Conservation (phyloP, 1,140 invertebrate genomes). For the Holcopasites calliopsidis region DNA sequence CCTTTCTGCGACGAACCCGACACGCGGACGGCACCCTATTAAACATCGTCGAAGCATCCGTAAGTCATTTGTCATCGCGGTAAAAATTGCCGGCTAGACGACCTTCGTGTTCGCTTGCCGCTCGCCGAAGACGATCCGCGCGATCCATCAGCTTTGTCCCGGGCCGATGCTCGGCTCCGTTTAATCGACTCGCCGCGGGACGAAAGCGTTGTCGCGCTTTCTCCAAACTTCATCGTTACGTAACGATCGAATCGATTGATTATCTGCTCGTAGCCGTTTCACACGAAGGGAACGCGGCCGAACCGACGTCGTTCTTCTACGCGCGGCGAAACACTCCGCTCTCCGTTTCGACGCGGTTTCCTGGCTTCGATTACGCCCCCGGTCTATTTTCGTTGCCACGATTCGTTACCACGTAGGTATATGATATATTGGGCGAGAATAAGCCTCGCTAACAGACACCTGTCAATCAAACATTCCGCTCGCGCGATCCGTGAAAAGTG, state of each 20-base stretch:
- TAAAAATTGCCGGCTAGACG: slow-evolving; percentile 54
- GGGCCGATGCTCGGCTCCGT: slow-evolving; percentile 28
- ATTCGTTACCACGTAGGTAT: too few species aligned
- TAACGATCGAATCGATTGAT: slow-evolving; percentile 25
- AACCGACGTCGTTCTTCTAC: neutral
- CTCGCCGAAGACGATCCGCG: slow-evolving; percentile 56
- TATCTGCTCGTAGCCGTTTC: neutral
- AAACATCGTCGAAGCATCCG: slow-evolving; percentile 59
- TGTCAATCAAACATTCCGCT: neutral
- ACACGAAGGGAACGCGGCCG: neutral
- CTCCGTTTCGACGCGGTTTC: slow-evolving; percentile 16
- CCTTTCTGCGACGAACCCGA: slow-evolving; percentile 51
- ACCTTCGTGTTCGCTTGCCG: slow-evolving; percentile 45
- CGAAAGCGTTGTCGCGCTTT: slow-evolving; percentile 40
- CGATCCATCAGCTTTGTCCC: slow-evolving; percentile 56
- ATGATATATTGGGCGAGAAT: too few species aligned
- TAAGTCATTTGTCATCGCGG: slow-evolving; percentile 65
- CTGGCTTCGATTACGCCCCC: neutral
- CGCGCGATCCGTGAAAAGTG: slow-evolving; percentile 2
- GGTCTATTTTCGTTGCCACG: neutral
- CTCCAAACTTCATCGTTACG: slow-evolving; percentile 3
- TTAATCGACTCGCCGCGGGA: slow-evolving; percentile 19
- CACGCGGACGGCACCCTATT: slow-evolving; percentile 64
- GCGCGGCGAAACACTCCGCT: neutral
- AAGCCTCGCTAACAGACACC: too few species aligned